Evolutionary conservation across 2,797 vertebrate genomes (phyloP).

Genomic region (Decapterus maruadsi): DNA sequence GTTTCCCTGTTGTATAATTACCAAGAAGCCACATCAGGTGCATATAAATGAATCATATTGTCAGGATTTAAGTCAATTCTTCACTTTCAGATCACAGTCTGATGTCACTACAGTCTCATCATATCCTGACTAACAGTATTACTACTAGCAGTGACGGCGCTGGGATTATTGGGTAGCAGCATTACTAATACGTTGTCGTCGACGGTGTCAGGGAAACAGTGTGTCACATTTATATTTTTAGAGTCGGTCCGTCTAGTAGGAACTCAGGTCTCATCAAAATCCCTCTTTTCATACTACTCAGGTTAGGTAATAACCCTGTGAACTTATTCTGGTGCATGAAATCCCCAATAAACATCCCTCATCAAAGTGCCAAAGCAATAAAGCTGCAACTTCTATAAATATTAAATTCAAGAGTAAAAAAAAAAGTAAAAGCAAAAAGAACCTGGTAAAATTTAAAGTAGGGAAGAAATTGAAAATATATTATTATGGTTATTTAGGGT

Average conservation of each 20-base stretch:
- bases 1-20: neutral
- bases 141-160: neutral
- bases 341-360: conserved; percentile 37
- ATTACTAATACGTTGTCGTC: conserved; percentile 15
- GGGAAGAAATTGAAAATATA: neutral
- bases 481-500: no score
- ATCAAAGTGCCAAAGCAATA: conserved; percentile 33
- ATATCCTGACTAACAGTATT: neutral
- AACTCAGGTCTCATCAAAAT: neutral
- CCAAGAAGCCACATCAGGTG: neutral
- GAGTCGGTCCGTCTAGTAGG: neutral
- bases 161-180: conserved; percentile 15
- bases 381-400: conserved; percentile 14
- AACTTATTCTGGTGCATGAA: conserved; percentile 29
- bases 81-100: neutral
- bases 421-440: neutral
- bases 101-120: neutral
- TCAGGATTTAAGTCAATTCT: neutral
- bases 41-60: neutral
- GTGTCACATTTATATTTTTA: neutral
- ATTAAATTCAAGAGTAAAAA: conserved; percentile 4
- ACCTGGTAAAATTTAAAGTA: neutral
- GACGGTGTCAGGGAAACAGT: neutral
- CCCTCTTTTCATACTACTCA: neutral
- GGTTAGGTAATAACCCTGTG: conserved; percentile 18